Conservation (phyloP, 2,888 invertebrate species). For the Aspidapion aeneum region DNA sequence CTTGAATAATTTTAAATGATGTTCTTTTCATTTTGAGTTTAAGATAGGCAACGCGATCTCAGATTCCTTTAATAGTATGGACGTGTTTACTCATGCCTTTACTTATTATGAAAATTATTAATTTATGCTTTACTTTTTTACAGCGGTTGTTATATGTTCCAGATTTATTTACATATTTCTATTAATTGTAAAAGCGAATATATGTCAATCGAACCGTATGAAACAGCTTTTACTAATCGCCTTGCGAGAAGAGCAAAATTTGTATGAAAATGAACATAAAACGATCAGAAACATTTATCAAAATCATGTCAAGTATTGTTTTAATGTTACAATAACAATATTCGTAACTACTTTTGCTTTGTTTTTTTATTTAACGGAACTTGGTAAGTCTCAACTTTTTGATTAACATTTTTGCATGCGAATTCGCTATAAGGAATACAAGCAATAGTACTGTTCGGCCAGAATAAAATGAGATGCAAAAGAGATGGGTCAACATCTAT, state of each 20-base stretch:
- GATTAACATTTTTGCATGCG: not conserved
- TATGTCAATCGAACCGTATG: conserved; percentile 11
- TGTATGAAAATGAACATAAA: not conserved
- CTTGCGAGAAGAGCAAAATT: conserved; percentile 8
- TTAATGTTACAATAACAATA: not conserved
- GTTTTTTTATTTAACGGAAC: not conserved
- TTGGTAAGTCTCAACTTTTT: conserved; percentile 1
- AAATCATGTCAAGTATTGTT: conserved; percentile 14
- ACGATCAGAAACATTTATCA: conserved; percentile 8
- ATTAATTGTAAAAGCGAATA: conserved; percentile 11
- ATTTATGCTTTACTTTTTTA: no score
- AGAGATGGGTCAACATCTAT: no score
- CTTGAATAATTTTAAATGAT: no score
- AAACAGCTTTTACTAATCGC: conserved; percentile 6
- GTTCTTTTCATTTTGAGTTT: no score
- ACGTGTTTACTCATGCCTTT: no score
- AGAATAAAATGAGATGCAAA: no score
- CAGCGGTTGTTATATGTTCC: not conserved
- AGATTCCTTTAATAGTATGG: no score
- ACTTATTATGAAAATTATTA: no score
- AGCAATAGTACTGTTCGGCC: no score
- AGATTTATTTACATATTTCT: conserved; percentile 2
- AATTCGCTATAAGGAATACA: no score
- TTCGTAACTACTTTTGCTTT: not conserved
- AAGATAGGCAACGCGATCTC: no score